Conservation (phyloP, 2,888 invertebrate genomes). For the Plebejus anna region DNA sequence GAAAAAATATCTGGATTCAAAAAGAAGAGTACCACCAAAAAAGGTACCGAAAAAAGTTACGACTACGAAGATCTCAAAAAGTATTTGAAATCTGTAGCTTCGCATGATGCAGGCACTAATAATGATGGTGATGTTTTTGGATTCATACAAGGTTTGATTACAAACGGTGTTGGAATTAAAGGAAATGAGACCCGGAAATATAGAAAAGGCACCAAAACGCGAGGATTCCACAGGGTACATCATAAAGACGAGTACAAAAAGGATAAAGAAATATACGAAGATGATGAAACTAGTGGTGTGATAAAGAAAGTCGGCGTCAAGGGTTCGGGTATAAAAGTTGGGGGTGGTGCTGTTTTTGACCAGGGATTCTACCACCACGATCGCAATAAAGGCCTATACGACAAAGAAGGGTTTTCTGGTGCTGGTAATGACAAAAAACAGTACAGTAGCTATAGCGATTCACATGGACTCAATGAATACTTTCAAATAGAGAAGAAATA, state of each 20-base stretch:
- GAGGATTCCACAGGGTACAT: constrained; percentile 78
- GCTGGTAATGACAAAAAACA: constrained; percentile 74
- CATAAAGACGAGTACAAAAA: constrained; percentile 82
- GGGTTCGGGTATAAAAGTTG: constrained; percentile 62
- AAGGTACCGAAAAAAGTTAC: constrained; percentile 53
- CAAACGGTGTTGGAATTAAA: constrained; percentile 59
- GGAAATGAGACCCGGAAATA: constrained; percentile 72
- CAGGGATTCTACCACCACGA: constrained; percentile 63
- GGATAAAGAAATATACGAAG: constrained; percentile 79
- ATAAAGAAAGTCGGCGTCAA: constrained; percentile 74
- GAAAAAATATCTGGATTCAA: constrained; percentile 51
- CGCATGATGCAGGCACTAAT: constrained; percentile 52
- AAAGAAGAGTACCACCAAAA: constrained; percentile 52
- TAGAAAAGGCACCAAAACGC: constrained; percentile 77
- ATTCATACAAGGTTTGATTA: constrained; percentile 58
- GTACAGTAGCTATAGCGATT: constrained; percentile 66
- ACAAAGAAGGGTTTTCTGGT: constrained; percentile 71
- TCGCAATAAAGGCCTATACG: constrained; percentile 64
- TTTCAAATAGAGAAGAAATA: constrained; percentile 47
- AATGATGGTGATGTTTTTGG: constrained; percentile 67
- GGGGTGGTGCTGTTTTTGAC: constrained; percentile 63
- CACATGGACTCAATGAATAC: constrained; percentile 63
- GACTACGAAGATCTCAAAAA: constrained; percentile 57
- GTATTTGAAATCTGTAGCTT: constrained; percentile 49
- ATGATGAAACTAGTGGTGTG: constrained; percentile 73